Conservation (phyloP, 1,140 invertebrate species). For the Drosophila parabipectinata region DNA sequence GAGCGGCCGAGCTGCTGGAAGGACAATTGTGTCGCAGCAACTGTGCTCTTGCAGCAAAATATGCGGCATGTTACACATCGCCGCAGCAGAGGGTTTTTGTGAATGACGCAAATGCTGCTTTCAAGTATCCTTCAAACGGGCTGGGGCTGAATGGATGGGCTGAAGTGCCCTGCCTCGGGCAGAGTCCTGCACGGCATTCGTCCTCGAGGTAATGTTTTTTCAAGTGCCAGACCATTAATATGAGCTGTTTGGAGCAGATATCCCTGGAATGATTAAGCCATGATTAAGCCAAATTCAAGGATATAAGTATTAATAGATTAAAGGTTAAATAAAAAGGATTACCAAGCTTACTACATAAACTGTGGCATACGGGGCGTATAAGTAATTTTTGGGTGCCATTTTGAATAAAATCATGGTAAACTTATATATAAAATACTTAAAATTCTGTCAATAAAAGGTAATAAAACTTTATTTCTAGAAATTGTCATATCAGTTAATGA, state of each 20-base stretch:
- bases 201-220: slow-evolving; percentile 46
- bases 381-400: background rate
- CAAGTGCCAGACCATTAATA: slow-evolving; percentile 32
- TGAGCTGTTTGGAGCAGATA: slow-evolving; percentile 23
- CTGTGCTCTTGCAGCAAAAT: slow-evolving; percentile 1
- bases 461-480: no score
- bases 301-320: background rate
- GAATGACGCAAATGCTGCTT: slow-evolving; percentile 62
- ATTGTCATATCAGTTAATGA: background rate
- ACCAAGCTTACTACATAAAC: no score
- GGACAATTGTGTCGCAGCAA: slow-evolving; percentile 68
- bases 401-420: no score
- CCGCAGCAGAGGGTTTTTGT: slow-evolving; percentile 34
- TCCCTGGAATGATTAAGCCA: background rate
- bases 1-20: slow-evolving; percentile 33
- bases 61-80: slow-evolving; percentile 28
- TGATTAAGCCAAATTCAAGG: slow-evolving; percentile 12
- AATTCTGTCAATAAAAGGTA: no score
- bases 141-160: slow-evolving; percentile 28
- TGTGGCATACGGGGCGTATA: background rate
- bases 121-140: slow-evolving; percentile 44
- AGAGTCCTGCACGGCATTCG: slow-evolving; percentile 26
- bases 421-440: no score
- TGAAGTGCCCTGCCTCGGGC: slow-evolving; percentile 35
- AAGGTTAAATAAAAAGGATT: no score